A percentile compares a stretch with the other conserved stretches of the same genome.
phyloP scores from a whole-genome alignment of 2,797 vertebrate genomes.

The Lacerta agilis region DNA sequence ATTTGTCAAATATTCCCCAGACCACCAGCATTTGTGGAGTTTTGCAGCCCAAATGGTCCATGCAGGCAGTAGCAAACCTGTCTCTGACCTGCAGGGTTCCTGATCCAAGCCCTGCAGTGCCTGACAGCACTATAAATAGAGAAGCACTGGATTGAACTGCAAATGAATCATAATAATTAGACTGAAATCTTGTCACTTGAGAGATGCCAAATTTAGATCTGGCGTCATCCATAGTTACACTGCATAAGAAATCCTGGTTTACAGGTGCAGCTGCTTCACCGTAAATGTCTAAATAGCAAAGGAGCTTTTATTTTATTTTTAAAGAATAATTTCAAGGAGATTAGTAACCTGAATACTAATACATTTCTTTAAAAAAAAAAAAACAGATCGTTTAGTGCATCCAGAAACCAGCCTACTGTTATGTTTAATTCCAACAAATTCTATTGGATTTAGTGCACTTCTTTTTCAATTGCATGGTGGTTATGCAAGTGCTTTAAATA shows the following conservation, averaged over 20 bases:
- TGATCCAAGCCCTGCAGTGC: not conserved
- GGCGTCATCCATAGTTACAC: slow-evolving; percentile 14
- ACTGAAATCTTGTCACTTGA: slow-evolving; percentile 9
- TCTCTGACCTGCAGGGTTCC: not conserved
- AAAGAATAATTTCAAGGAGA: not conserved
- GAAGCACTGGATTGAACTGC: not conserved
- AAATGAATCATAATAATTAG: slow-evolving; percentile 18
- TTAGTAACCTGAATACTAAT: not conserved
- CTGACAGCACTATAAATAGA: not conserved
- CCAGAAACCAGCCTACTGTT: not conserved
- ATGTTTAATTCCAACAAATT: not conserved
- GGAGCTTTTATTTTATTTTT: not conserved
- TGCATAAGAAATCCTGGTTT: slow-evolving; percentile 36
- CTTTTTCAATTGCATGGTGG: not conserved
- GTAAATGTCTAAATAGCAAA: slow-evolving; percentile 8
- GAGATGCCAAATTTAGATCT: slow-evolving; percentile 36
- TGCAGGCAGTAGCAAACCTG: not conserved
- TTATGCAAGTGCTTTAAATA: not conserved
- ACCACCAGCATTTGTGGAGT: not conserved
- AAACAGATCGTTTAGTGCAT: not conserved
- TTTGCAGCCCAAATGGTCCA: not conserved
- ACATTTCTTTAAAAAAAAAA: not conserved
- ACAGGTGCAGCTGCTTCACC: slow-evolving; percentile 31
- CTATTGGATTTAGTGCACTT: not conserved
- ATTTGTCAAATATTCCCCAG: not conserved